phyloP scores from a whole-genome alignment of 2,888 invertebrate genomes.

The Tromatobia lineatoria region DNA sequence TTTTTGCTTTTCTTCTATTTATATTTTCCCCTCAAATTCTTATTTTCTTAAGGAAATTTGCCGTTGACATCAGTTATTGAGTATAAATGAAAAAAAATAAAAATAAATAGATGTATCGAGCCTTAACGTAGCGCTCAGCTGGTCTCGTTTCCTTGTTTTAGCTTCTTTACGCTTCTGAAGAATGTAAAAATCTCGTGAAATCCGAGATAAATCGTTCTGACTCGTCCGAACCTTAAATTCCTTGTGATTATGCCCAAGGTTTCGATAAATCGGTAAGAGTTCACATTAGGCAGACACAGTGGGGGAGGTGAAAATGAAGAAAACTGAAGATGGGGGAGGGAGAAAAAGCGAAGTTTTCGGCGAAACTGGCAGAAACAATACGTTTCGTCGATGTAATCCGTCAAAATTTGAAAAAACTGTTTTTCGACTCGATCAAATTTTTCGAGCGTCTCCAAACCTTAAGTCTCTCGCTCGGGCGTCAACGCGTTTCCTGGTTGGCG shows the following conservation, averaged over 20 bases:
- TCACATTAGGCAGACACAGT: too few species aligned
- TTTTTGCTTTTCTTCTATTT: too few species aligned
- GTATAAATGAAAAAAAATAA: too few species aligned
- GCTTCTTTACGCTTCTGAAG: not conserved
- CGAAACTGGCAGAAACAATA: slow-evolving; percentile 32
- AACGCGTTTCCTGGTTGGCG: slow-evolving; percentile 40
- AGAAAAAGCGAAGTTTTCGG: slow-evolving; percentile 28
- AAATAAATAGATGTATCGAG: not conserved
- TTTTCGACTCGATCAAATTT: slow-evolving; percentile 10
- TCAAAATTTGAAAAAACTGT: not conserved
- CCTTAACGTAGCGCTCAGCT: slow-evolving; percentile 51
- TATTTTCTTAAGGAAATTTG: too few species aligned
- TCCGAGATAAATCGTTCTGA: not conserved
- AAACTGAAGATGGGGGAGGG: not conserved
- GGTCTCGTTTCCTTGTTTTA: slow-evolving; percentile 40
- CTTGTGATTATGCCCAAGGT: not conserved
- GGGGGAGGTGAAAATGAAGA: slow-evolving; percentile 30
- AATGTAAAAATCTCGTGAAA: not conserved
- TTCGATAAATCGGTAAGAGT: not conserved
- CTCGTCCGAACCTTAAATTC: not conserved
- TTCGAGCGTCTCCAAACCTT: slow-evolving; percentile 18
- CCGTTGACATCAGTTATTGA: too few species aligned
- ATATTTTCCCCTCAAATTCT: not conserved
- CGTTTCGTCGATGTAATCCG: slow-evolving; percentile 58
- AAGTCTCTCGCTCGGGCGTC: slow-evolving; percentile 47